Evolutionary conservation across 2,797 vertebrate genomes (phyloP).

Genomic region (Masticophis lateralis): DNA sequence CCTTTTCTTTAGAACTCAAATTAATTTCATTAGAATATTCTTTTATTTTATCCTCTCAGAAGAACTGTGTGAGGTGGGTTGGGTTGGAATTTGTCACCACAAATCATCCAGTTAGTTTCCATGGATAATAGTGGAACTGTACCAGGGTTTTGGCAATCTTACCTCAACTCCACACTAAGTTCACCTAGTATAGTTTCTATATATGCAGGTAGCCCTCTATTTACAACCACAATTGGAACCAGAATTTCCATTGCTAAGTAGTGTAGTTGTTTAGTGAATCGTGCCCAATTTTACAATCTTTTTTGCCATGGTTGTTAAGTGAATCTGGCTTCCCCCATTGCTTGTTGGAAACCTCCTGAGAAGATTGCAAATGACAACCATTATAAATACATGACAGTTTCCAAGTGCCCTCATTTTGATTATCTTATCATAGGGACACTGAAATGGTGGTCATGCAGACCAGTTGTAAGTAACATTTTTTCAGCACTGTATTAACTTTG

Average conservation of each 20-base stretch:
- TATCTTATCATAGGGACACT: neutral
- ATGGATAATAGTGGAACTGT: neutral
- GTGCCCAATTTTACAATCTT: neutral
- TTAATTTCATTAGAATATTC: neutral
- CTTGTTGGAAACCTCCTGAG: neutral
- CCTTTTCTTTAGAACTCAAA: neutral
- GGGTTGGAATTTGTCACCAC: neutral
- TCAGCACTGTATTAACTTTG: neutral
- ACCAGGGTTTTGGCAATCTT: neutral
- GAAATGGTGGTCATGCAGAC: neutral
- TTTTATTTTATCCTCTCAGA: neutral
- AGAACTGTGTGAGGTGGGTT: neutral
- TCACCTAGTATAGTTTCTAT: neutral
- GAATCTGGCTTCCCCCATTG: neutral
- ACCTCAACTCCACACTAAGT: neutral
- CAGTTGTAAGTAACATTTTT: neutral
- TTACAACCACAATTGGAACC: neutral
- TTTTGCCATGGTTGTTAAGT: neutral
- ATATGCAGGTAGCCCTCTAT: neutral
- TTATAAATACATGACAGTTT: neutral
- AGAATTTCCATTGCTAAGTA: neutral
- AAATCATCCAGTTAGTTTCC: neutral
- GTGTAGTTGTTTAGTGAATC: neutral
- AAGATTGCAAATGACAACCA: neutral
- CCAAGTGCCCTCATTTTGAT: neutral